phyloP scores from a whole-genome alignment of 2,113 vertebrate species.

The Nibea coibor region DNA sequence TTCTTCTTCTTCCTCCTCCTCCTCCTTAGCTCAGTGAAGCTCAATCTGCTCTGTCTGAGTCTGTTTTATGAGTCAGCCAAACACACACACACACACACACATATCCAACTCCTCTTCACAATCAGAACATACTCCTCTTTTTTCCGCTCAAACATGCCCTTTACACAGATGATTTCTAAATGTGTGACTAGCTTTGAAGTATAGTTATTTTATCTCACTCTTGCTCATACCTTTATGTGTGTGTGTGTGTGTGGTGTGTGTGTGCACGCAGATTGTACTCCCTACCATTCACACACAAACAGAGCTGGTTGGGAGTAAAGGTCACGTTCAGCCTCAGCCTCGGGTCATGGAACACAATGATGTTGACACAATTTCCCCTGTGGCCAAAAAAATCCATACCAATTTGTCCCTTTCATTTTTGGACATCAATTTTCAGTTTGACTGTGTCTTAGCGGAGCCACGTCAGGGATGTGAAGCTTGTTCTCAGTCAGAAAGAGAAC shows the following conservation, averaged over 20 bases:
- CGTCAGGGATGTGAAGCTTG: neutral
- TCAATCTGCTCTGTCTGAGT: constrained; percentile 76
- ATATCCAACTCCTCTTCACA: constrained; percentile 6
- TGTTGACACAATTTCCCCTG: constrained; percentile 51
- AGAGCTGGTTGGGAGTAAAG: constrained; percentile 46
- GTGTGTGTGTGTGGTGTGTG: constrained; percentile 1
- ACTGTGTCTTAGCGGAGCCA: constrained; percentile 7
- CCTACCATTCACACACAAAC: constrained; percentile 18
- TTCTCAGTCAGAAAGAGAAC: constrained; percentile 10
- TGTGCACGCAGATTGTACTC: neutral
- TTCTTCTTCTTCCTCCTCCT: neutral
- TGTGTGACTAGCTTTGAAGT: neutral
- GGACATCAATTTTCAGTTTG: constrained; percentile 32
- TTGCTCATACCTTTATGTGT: neutral
- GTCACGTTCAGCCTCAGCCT: constrained; percentile 51
- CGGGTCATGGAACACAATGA: constrained; percentile 53
- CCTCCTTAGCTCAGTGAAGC: constrained; percentile 61
- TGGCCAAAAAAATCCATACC: constrained; percentile 61
- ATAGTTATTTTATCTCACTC: neutral
- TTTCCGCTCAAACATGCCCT: neutral
- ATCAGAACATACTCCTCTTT: neutral
- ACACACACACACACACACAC: constrained; percentile 35
- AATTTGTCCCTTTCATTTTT: constrained; percentile 61
- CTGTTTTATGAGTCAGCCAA: constrained; percentile 62
- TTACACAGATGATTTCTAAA: neutral